Percentiles rank a stretch among this genome's conserved stretches.
Evolutionary conservation across 2,888 invertebrate species (phyloP).

Genomic region (Masnerella sp.): DNA sequence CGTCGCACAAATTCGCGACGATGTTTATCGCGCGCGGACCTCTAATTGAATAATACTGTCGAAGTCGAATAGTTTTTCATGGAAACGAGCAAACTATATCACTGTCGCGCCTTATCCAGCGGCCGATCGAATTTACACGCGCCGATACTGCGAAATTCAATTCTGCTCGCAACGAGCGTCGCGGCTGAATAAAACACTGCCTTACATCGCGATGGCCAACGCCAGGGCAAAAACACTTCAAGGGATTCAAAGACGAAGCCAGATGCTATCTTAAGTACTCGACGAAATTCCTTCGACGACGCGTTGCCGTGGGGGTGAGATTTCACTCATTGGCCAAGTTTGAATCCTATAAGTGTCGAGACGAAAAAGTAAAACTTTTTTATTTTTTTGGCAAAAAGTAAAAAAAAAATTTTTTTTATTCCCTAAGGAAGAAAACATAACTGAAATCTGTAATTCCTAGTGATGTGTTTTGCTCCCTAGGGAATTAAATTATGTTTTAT

Average conservation of each 20-base stretch:
- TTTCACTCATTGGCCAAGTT: too few relatives aligned
- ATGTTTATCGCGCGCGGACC: slow-evolving; percentile 29
- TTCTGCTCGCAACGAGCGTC: slow-evolving; percentile 38
- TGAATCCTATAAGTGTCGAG: too few relatives aligned
- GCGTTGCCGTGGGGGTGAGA: background rate
- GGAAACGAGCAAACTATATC: slow-evolving; percentile 49
- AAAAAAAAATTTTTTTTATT: too few relatives aligned
- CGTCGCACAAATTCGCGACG: slow-evolving; percentile 30
- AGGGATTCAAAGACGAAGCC: slow-evolving; percentile 56
- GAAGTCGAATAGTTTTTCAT: slow-evolving; percentile 40
- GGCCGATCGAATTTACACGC: slow-evolving; percentile 47
- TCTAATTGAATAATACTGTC: slow-evolving; percentile 54
- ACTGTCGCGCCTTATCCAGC: slow-evolving; percentile 52
- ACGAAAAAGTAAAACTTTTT: too few relatives aligned
- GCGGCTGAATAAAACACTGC: slow-evolving; percentile 57
- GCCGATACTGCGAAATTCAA: slow-evolving; percentile 57
- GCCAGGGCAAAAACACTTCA: slow-evolving; percentile 42
- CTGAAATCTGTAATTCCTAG: too few relatives aligned
- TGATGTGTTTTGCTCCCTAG: too few relatives aligned
- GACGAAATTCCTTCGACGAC: slow-evolving; percentile 44
- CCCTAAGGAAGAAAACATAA: too few relatives aligned
- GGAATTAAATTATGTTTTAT: too few relatives aligned
- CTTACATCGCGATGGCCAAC: slow-evolving; percentile 24
- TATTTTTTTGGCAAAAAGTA: too few relatives aligned
- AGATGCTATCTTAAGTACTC: slow-evolving; percentile 52